Percentiles rank a stretch among this genome's conserved stretches.
phyloP scores from a whole-genome alignment of 2,113 vertebrate species.

The Rhea americana region DNA sequence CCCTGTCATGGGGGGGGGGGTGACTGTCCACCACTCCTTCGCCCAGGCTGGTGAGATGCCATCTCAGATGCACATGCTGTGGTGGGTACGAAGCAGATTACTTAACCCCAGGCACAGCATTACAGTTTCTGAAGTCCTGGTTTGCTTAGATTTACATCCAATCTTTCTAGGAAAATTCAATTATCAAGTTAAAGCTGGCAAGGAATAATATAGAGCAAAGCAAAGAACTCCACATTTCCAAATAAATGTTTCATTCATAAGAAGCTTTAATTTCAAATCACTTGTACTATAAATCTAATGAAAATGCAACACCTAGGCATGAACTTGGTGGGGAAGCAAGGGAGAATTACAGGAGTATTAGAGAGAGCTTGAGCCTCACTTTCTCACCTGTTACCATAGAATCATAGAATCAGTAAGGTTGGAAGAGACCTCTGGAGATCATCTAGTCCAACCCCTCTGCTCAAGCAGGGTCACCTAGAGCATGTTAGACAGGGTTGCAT shows the following conservation, averaged over 20 bases:
- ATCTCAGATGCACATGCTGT: too few species aligned
- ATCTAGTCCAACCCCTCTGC: too few species aligned
- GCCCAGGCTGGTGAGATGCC: rapidly evolving
- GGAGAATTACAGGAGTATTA: background rate
- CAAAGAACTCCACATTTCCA: background rate
- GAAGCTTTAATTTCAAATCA: background rate
- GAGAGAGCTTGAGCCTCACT: background rate
- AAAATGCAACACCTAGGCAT: background rate
- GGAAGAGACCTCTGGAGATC: too few species aligned
- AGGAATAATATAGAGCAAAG: background rate
- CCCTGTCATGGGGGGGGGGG: background rate
- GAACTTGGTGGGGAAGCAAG: background rate
- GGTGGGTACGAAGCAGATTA: background rate
- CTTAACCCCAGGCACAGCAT: background rate
- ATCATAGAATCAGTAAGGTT: too few species aligned
- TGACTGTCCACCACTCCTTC: background rate
- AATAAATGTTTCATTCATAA: rapidly evolving
- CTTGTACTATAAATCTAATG: background rate
- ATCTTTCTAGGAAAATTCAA: background rate
- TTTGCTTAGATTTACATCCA: background rate
- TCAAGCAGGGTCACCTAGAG: too few species aligned
- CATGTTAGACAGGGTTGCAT: too few species aligned
- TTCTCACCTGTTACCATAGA: background rate
- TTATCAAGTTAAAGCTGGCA: background rate
- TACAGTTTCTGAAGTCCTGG: background rate